A percentile compares a stretch with the other conserved stretches of the same genome.
Conservation (phyloP, 2,888 invertebrate genomes). For the Caenorhabditis sp. region DNA sequence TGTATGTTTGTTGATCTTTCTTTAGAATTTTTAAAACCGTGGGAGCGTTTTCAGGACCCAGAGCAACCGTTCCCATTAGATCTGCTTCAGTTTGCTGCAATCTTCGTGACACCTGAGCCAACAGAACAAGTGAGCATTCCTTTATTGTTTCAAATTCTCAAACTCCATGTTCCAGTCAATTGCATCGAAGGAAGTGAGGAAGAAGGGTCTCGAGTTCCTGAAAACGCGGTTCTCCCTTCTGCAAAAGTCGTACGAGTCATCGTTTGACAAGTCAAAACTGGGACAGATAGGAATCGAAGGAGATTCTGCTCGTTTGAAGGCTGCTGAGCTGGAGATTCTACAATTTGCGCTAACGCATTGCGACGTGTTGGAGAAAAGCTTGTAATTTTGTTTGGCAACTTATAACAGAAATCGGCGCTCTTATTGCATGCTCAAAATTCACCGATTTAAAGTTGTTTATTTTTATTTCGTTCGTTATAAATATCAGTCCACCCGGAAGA, state of each 20-base stretch:
- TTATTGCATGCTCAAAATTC: conserved; percentile 31
- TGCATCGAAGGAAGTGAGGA: conserved; percentile 18
- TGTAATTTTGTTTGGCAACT: conserved; percentile 9
- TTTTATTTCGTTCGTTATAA: conserved; percentile 11
- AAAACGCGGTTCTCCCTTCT: conserved; percentile 54
- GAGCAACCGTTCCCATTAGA: conserved; percentile 60
- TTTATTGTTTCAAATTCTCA: too few species aligned
- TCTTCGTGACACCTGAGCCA: conserved; percentile 62
- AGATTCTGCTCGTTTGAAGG: conserved; percentile 53
- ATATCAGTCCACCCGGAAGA: conserved; percentile 29
- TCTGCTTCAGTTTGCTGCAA: conserved; percentile 61
- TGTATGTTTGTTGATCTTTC: conserved; percentile 40
- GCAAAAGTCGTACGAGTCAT: conserved; percentile 47
- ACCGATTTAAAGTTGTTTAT: conserved; percentile 24
- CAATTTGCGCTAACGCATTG: conserved; percentile 34
- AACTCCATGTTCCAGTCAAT: conserved; percentile 5
- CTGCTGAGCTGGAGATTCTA: conserved; percentile 45
- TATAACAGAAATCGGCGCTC: neutral
- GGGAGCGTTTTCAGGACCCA: conserved; percentile 27
- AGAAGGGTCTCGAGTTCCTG: conserved; percentile 60
- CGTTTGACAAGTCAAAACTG: conserved; percentile 30
- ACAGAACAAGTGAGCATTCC: conserved; percentile 31
- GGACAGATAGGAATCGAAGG: conserved; percentile 37
- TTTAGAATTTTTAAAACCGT: too few species aligned
- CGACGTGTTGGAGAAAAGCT: conserved; percentile 36